Base-by-base conservation (phyloP, 2,113 vertebrate species). In the Peromyscus polionotus region DNA sequence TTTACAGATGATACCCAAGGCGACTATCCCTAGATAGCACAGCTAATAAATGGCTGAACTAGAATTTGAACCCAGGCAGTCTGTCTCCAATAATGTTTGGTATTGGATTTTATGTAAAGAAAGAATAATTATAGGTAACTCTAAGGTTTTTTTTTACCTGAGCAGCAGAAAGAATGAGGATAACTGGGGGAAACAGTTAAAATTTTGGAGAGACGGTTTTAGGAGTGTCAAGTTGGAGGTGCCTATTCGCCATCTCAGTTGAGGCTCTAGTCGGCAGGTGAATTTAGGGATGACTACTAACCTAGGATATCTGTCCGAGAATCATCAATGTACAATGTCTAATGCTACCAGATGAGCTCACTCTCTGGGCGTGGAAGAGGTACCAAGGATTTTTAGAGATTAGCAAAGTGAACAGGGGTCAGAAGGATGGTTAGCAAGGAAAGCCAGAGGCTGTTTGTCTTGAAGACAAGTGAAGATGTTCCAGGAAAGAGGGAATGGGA, bases 391-490 rank as follows among this genome's bases (percentile, higher is more conserved):
- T 67, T 73, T 85, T 72, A 75, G 88, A 59, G 59, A 89, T 83
- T 24, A 92, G 26, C 16, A 81, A 76, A n/a, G 24, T 76, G 63
- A 85, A 14, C 0, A 54, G 51, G 61, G 48, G 33, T 61, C 28
- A 4, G 22, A 22, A 85, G 28, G 73, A n/a, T 73, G 33, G 24
- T 63, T 63, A 68, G 54, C 8, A 8, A 92, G 54, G 61, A 72
- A 67, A 92, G 79, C 84, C 73, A 88, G 65, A 12, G 8, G 20
- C 72, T 28, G 48, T 57, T 83, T 70, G 14, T 67, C 33, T 80
- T 94, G 48, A 84, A 90, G 42, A 89, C 90, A 85, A 67, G 63
- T 33, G 81, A 81, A n/a, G 65, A 36, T 81, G 63, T 79, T 51
- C 92, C 36, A 14, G 51, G 79, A 92, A 77, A 26, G 57, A 63